Percentiles rank a stretch among this genome's conserved stretches.
phyloP scores from a whole-genome alignment of 2,113 vertebrate genomes.

The Laticauda colubrina region DNA sequence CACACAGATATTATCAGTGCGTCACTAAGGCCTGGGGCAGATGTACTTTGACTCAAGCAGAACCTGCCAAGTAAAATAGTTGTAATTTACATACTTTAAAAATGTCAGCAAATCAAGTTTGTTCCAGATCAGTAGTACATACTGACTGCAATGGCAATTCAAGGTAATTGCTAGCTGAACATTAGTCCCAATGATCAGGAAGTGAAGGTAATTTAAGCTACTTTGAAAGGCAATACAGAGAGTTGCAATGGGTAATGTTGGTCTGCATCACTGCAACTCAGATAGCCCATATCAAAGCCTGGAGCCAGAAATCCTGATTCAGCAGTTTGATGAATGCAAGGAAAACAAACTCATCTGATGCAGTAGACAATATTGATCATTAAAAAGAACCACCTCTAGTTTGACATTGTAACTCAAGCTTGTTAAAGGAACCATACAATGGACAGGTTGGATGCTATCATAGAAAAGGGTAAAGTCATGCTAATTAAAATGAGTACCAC shows the following conservation, averaged over 20 bases:
- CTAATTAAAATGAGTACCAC: background rate
- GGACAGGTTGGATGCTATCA: background rate
- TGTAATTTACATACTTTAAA: background rate
- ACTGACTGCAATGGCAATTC: background rate
- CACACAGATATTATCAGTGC: background rate
- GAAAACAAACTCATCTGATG: background rate
- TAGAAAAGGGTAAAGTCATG: background rate
- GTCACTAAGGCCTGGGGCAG: background rate
- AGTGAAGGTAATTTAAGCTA: background rate
- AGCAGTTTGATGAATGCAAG: background rate
- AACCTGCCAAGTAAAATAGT: background rate
- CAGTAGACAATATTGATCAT: background rate
- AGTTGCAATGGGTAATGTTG: background rate
- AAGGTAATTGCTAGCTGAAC: background rate
- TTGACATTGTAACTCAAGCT: background rate
- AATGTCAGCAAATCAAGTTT: background rate
- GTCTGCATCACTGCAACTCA: background rate
- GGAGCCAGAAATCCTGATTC: background rate
- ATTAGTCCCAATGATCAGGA: background rate
- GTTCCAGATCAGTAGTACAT: background rate
- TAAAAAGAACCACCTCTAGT: background rate
- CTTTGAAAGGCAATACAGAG: background rate
- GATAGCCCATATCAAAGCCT: background rate
- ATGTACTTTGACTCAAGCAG: background rate
- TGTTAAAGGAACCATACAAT: background rate